These are phyloP conservation scores for Ophion obscuratus DNA, from an alignment of 2,888 invertebrate genomes.

Conservation along the genomic window DNA sequence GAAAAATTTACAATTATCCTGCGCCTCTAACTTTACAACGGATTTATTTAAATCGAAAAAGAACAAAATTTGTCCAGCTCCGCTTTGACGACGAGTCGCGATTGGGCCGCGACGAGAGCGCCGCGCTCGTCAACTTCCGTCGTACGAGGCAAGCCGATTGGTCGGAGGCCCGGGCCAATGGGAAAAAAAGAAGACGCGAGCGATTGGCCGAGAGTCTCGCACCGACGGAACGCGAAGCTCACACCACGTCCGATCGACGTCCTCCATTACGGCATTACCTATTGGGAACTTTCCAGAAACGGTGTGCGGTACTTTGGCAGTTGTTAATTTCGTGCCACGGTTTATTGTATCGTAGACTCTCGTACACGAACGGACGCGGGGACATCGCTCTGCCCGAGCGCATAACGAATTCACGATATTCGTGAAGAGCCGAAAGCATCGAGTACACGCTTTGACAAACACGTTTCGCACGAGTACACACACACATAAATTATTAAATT, in stretches of 20 bases:
- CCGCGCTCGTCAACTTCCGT: slow-evolving; percentile 48
- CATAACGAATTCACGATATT: slow-evolving; percentile 40
- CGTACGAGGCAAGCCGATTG: slow-evolving; percentile 11
- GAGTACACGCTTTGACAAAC: slow-evolving; percentile 27
- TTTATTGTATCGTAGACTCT: slow-evolving; percentile 40
- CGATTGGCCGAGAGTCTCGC: slow-evolving; percentile 45
- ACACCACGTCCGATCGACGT: slow-evolving; percentile 71
- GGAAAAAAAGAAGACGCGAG: slow-evolving; percentile 17
- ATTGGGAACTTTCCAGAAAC: slow-evolving; percentile 80
- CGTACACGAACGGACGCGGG: slow-evolving; percentile 13
- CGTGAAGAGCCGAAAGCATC: slow-evolving; percentile 6
- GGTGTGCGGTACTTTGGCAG: slow-evolving; percentile 49
- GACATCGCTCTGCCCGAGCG: slow-evolving; percentile 12
- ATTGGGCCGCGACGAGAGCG: slow-evolving; percentile 8
- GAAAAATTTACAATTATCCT: too few species aligned
- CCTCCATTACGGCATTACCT: slow-evolving; percentile 73
- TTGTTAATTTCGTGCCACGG: slow-evolving; percentile 25
- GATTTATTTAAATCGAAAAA: too few species aligned
- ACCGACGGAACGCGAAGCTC: slow-evolving; percentile 44
- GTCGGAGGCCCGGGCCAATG: slow-evolving; percentile 12
- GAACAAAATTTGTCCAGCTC: not conserved
- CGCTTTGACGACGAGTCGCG: not conserved
- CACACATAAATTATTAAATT: not conserved
- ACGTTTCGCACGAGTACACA: slow-evolving; percentile 29
- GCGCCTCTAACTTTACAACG: too few species aligned